Evolutionary conservation across 2,797 vertebrate genomes (phyloP).

Genomic region (Bovichtus diacanthus): DNA sequence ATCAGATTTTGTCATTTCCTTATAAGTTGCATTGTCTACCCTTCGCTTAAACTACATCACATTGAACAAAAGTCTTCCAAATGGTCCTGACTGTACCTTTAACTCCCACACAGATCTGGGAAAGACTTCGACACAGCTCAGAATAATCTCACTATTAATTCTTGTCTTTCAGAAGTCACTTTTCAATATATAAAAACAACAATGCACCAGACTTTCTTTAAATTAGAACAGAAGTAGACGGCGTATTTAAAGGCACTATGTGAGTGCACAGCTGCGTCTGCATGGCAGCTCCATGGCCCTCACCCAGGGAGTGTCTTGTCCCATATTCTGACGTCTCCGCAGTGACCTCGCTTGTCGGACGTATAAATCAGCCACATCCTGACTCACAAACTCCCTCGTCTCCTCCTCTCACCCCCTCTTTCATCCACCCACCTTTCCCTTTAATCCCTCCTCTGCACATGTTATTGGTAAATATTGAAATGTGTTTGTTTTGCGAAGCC

Average conservation of each 20-base stretch:
- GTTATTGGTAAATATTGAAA: slow-evolving; percentile 75
- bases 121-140: not conserved
- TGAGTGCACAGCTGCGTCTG: slow-evolving; percentile 59
- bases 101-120: not conserved
- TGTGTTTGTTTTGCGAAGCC: slow-evolving; percentile 29
- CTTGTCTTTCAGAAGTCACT: not conserved
- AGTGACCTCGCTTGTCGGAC: slow-evolving; percentile 63
- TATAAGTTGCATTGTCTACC: not conserved
- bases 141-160: not conserved
- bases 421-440: slow-evolving; percentile 57
- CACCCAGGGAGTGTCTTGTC: slow-evolving; percentile 70
- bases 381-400: slow-evolving; percentile 55
- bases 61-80: not conserved
- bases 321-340: slow-evolving; percentile 58
- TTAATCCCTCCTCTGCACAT: slow-evolving; percentile 30
- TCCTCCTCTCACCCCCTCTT: slow-evolving; percentile 51
- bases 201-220: not conserved
- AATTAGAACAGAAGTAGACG: slow-evolving; percentile 3
- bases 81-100: not conserved
- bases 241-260: slow-evolving; percentile 24
- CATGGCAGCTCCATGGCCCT: slow-evolving; percentile 58
- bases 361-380: slow-evolving; percentile 80
- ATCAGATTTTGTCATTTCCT: no score
- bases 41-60: not conserved
- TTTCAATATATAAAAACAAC: not conserved